Percentiles rank a stretch among this genome's conserved stretches.
These are phyloP conservation scores for Ophiodon elongatus DNA, from an alignment of 2,113 vertebrate species.

Conservation along the genomic window DNA sequence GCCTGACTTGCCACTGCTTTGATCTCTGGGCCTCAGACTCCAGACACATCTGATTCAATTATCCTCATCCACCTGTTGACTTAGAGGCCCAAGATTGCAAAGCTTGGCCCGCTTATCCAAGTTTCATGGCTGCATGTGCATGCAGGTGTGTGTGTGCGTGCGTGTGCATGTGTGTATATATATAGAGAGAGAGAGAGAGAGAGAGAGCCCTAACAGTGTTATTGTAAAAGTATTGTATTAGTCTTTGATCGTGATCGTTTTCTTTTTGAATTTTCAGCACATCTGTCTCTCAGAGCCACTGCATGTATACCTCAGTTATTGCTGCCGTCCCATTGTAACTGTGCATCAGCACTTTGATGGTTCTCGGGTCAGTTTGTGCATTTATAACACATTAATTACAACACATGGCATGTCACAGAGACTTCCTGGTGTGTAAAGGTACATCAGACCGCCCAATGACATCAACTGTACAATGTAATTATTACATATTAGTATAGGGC, in stretches of 20 bases:
- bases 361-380: background rate
- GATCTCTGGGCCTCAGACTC: slow-evolving; percentile 82
- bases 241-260: background rate
- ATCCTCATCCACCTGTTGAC: slow-evolving; percentile 88
- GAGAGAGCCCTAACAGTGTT: background rate
- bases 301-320: background rate
- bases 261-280: background rate
- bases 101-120: slow-evolving; percentile 69
- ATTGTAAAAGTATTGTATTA: background rate
- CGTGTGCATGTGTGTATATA: background rate
- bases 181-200: too few species aligned
- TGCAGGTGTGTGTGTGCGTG: background rate
- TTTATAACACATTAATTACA: background rate
- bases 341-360: background rate
- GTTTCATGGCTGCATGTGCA: slow-evolving; percentile 65
- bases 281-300: background rate
- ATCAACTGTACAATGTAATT: background rate
- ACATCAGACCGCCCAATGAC: background rate
- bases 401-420: background rate
- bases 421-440: background rate
- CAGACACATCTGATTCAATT: slow-evolving; percentile 86
- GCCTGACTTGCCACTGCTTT: slow-evolving; percentile 80
- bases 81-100: slow-evolving; percentile 81
- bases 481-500: background rate
- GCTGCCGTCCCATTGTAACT: background rate